Base-by-base conservation (phyloP, 2,113 vertebrate species). In the Herpetotheres cachinnans region DNA sequence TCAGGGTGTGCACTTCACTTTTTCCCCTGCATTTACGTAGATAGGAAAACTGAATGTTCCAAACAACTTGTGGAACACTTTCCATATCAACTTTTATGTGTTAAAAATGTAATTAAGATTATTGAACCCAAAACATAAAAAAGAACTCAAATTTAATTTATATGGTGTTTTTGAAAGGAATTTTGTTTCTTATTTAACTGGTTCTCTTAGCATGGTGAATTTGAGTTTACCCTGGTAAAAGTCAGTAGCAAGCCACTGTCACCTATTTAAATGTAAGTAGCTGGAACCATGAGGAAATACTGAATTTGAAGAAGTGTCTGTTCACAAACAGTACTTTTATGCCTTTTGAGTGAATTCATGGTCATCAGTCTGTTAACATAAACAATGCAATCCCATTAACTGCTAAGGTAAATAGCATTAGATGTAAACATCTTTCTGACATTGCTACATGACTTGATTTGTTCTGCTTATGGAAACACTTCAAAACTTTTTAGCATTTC, bases 1-100 rank as follows among this genome's bases (percentile, higher is more conserved):
- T 97, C 89, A 97, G 98, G 98, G 98, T 88, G 97, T 98, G 97
- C 81, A 96, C 96, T 98, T 97, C 95, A 94, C 82, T 97, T 98
- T 98, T 98, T 97, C 98, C 98, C 87, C 93, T 96, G 46, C 82
- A 90, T 91, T 98, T 98, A 97, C 98, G 98, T 97, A 97, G 95
- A 73, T 96, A 17, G 98, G 98, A 98, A 98, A 98, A 98, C 93
- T 38, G 54, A 97, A 96, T 98, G 97, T 98, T 98, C 98, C 97
- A 97, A 98, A 97, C 91, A 97, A 92, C 80, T 97, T 44, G 47
- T 97, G 97, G 94, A 97, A 98, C 97, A 86, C 70, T 92, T 98
- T 98, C 95, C 94, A 74, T 73, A 93, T 91, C 62, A 95, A 77
- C 54, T 89, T 96, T 78, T 91, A 96, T 96, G 84, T 93, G 73